Evolutionary conservation across 2,797 vertebrate genomes (phyloP), one percentile per base, ranked within the genome.

Genomic region (Alectoris magna): DNA sequence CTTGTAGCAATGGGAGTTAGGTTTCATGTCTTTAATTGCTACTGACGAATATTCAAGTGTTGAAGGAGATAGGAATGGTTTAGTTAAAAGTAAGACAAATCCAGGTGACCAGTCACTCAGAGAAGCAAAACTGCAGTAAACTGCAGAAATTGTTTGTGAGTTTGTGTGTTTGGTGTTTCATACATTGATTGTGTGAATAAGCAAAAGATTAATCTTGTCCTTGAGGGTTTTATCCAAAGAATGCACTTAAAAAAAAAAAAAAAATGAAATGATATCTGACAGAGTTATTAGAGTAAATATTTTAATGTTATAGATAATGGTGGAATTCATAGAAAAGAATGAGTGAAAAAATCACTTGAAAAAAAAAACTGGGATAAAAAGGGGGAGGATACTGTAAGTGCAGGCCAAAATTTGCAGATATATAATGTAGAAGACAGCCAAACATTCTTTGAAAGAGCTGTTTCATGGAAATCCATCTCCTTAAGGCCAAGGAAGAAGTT

Each of bases 41-140:
- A 19, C 11, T 83, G 63, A 78, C 86, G 79, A 85, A 91, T 84
- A 94, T 62, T 94, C 83, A 94, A 1, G 69, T 85, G 36, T 66
- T 86, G 39, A 90, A 81, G n/a, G 34, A 1, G 16, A 62, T 26
- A 75, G 58, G 36, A 83, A 67, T 55, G 51, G 5, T 39, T 77
- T 84, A 78, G 44, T 9, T 67, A 48, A 55, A 85, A 68, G 16
- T 23, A 66, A 24, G 48, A 66, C 71, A 72, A 91, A 77, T 82
- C 6, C 3, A 70, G 79, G 24, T 68, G 56, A 36, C 51, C 69
- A 27, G 46, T 59, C 46, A 72, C 36, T 46, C 41, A 62, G 56
- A 79, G 56, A 81, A 6, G 8, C 26, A 53, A 51, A 90, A 82
- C 16, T 67, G 8, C 12, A 78, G 11, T 11, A 24, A 84, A 34